Conservation (phyloP, 2,888 invertebrate genomes). For the Scrobipalpa atriplicella region DNA sequence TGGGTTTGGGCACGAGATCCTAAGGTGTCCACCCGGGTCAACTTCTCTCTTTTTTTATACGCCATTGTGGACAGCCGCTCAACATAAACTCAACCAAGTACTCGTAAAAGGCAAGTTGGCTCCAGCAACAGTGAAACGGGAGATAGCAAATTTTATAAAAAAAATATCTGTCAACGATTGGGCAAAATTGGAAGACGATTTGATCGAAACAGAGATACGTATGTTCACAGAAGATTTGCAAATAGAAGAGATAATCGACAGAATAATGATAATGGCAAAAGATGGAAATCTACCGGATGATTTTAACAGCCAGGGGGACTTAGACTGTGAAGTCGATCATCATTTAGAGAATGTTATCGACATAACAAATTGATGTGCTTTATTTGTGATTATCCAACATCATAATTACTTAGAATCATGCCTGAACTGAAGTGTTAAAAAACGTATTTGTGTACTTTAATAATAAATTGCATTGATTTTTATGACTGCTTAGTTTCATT, state of each 20-base stretch:
- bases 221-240: constrained; percentile 15
- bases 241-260: too few species aligned
- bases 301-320: not conserved
- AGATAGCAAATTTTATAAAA: not conserved
- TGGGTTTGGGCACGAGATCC: not conserved
- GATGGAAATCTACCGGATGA: not conserved
- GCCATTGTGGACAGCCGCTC: not conserved
- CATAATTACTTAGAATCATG: too few species aligned
- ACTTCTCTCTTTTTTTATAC: not conserved
- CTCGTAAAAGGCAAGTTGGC: not conserved
- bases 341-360: constrained; percentile 3
- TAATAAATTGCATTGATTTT: too few species aligned
- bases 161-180: not conserved
- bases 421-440: too few species aligned
- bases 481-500: too few species aligned
- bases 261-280: constrained; percentile 8
- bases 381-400: too few species aligned
- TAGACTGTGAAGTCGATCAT: not conserved
- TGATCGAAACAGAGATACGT: not conserved
- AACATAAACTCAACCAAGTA: not conserved
- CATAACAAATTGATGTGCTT: too few species aligned
- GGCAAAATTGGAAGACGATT: not conserved
- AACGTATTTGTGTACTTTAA: too few species aligned
- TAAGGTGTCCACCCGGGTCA: not conserved
- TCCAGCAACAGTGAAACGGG: not conserved